These are phyloP conservation scores for Gymnocypris eckloni DNA, from an alignment of 2,797 vertebrate genomes.

Conservation along the genomic window DNA sequence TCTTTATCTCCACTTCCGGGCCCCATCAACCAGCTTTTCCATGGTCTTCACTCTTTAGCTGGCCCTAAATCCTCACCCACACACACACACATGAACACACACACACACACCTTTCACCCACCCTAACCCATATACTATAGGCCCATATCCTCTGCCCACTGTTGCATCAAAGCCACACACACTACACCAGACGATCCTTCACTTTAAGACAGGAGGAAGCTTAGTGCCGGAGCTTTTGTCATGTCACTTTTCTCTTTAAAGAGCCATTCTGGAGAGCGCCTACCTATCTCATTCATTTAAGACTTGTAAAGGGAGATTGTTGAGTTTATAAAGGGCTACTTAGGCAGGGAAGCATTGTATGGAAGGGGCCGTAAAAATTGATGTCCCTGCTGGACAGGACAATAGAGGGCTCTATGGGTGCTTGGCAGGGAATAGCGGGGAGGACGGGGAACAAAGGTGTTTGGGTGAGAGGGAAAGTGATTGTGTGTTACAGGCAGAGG, in stretches of 20 bases:
- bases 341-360: constrained; percentile 62
- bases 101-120: constrained; percentile 26
- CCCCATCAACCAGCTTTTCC: constrained; percentile 72
- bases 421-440: constrained; percentile 13
- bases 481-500: constrained; percentile 39
- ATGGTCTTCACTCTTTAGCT: constrained; percentile 55
- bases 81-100: neutral
- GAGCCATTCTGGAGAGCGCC: constrained; percentile 46
- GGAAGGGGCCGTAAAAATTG: constrained; percentile 63
- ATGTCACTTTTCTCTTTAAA: constrained; percentile 65
- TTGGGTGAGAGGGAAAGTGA: constrained; percentile 43
- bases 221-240: constrained; percentile 70
- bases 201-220: constrained; percentile 56
- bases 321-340: constrained; percentile 69
- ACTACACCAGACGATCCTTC: constrained; percentile 37
- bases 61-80: constrained; percentile 37
- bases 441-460: constrained; percentile 33
- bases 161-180: constrained; percentile 72
- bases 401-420: constrained; percentile 51
- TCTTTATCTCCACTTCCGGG: constrained; percentile 76
- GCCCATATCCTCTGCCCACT: constrained; percentile 64
- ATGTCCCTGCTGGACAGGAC: constrained; percentile 58
- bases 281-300: constrained; percentile 69
- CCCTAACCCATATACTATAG: constrained; percentile 33
- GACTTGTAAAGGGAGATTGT: constrained; percentile 65